These are phyloP conservation scores for Agelastica alni DNA, from an alignment of 2,888 invertebrate species.

Conservation along the genomic window DNA sequence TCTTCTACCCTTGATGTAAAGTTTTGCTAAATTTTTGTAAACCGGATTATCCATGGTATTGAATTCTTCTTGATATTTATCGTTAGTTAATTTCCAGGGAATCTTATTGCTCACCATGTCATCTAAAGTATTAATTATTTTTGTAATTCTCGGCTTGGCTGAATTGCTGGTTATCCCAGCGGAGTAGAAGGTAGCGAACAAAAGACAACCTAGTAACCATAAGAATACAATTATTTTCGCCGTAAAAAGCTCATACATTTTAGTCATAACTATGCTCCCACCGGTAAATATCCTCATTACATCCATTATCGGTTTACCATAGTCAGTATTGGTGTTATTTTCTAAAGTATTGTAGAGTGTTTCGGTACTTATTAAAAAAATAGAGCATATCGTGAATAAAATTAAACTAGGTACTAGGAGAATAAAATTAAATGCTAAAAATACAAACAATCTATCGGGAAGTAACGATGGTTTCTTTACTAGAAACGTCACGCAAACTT, in stretches of 20 bases:
- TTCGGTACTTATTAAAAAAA: background rate
- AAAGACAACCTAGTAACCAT: slow-evolving; percentile 29
- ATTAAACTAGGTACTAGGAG: slow-evolving; percentile 11
- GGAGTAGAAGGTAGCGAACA: slow-evolving; percentile 34
- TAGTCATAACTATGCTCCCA: slow-evolving; percentile 9
- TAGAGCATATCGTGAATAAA: background rate
- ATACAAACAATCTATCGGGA: slow-evolving; percentile 39
- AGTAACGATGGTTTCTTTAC: slow-evolving; percentile 43
- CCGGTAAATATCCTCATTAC: slow-evolving; percentile 13
- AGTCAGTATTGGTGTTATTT: background rate
- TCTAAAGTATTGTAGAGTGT: background rate
- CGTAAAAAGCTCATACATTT: slow-evolving; percentile 1
- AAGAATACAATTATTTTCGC: slow-evolving; percentile 22
- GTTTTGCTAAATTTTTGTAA: slow-evolving; percentile 19
- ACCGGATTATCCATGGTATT: slow-evolving; percentile 13
- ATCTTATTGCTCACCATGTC: slow-evolving; percentile 36
- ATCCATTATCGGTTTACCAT: background rate
- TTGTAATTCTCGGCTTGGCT: slow-evolving; percentile 32
- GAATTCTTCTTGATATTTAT: slow-evolving; percentile 14
- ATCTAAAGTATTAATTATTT: slow-evolving; percentile 32
- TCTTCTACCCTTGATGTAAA: slow-evolving; percentile 15
- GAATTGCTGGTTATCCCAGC: slow-evolving; percentile 37
- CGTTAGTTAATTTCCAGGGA: slow-evolving; percentile 15
- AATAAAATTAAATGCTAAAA: slow-evolving; percentile 37
- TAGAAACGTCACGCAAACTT: slow-evolving; percentile 42